These are phyloP conservation scores for Triplophysa dalaica DNA, from an alignment of 2,113 vertebrate genomes.

Conservation along the genomic window DNA sequence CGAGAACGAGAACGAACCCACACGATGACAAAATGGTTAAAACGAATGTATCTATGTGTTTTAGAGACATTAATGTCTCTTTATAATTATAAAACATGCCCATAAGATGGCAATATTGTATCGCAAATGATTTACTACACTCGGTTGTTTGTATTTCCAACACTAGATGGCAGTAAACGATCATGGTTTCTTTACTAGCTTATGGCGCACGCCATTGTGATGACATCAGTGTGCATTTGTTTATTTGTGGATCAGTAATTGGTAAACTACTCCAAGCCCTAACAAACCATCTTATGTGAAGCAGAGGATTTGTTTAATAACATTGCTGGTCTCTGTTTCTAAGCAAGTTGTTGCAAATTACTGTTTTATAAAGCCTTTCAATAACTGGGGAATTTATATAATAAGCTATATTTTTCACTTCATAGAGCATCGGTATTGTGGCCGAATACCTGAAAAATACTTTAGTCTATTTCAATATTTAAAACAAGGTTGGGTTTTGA, in stretches of 20 bases:
- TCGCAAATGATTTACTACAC: constrained; percentile 39
- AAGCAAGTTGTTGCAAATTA: not conserved
- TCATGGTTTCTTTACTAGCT: constrained; percentile 56
- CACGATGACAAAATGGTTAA: not conserved
- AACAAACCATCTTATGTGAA: constrained; percentile 55
- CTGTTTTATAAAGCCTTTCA: not conserved
- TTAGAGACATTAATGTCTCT: not conserved
- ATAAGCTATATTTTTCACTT: not conserved
- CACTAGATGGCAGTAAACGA: constrained; percentile 61
- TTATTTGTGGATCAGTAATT: constrained; percentile 66
- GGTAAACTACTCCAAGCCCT: constrained; percentile 59
- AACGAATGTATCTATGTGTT: not conserved
- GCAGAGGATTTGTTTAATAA: not conserved
- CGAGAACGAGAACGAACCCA: not conserved
- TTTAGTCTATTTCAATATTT: constrained; percentile 11
- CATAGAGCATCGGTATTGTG: not conserved
- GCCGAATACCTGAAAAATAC: not conserved
- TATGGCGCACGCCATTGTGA: constrained; percentile 62
- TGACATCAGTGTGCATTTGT: constrained; percentile 62
- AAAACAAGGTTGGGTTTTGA: too few species aligned
- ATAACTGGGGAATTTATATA: not conserved
- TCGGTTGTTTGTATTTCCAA: constrained; percentile 10
- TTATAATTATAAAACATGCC: not conserved
- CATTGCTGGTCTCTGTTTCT: not conserved
- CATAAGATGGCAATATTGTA: constrained; percentile 61